phyloP scores from a whole-genome alignment of 2,797 vertebrate genomes.

The Pygocentrus nattereri region DNA sequence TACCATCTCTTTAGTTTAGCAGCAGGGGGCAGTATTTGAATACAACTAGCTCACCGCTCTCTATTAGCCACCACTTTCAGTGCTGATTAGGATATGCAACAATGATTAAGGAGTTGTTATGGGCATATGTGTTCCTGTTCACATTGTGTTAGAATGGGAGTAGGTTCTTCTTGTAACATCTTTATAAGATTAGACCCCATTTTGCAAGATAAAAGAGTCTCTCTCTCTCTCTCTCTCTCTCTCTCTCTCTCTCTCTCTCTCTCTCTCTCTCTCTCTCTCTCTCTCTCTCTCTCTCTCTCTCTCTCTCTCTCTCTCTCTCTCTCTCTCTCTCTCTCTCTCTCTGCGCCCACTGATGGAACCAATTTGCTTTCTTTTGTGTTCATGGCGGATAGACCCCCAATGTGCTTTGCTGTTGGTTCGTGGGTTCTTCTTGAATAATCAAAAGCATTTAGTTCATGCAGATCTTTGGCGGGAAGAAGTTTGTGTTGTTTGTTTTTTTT shows the following conservation, averaged over 20 bases:
- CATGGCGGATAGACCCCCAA: constrained; percentile 39
- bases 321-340: no score
- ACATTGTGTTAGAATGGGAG: not conserved
- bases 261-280: no score
- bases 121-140: not conserved
- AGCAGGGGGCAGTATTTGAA: constrained; percentile 46
- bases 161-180: not conserved
- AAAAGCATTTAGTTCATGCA: constrained; percentile 21
- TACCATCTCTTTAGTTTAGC: constrained; percentile 36
- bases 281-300: no score
- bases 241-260: no score
- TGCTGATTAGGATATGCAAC: constrained; percentile 29
- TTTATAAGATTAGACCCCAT: not conserved
- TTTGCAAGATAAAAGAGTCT: constrained; percentile 29
- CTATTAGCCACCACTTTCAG: not conserved
- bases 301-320: no score
- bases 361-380: constrained; percentile 39
- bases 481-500: constrained; percentile 7
- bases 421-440: constrained; percentile 38
- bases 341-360: constrained; percentile 8
- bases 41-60: constrained; percentile 19
- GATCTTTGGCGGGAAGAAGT: constrained; percentile 24
- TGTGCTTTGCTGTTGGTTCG: constrained; percentile 48
- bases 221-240: no score
- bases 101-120: constrained; percentile 9